Evolutionary conservation across 1,140 invertebrate species (phyloP).

Genomic region (Bemisia tabaci): DNA sequence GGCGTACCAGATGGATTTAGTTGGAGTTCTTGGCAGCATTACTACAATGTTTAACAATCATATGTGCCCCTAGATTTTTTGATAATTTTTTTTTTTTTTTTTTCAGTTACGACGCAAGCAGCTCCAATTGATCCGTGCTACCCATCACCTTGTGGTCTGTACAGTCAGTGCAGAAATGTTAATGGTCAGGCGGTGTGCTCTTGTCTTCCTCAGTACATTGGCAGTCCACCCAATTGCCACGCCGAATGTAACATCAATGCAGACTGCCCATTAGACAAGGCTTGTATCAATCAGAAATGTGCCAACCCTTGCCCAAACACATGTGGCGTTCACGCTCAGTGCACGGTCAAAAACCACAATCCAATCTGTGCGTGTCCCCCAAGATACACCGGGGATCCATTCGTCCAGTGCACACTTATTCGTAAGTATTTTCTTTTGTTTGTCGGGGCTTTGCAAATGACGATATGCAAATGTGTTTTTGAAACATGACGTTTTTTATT

Average conservation of each 20-base stretch:
- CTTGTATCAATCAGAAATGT: slow-evolving; percentile 34
- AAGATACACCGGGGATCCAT: slow-evolving; percentile 37
- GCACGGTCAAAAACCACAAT: slow-evolving; percentile 33
- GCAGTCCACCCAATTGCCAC: slow-evolving; percentile 33
- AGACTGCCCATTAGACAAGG: slow-evolving; percentile 30
- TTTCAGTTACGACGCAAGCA: slow-evolving; percentile 17
- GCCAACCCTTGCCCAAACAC: slow-evolving; percentile 33
- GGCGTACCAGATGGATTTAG: no score
- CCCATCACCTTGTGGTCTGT: slow-evolving; percentile 33
- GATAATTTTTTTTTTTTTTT: slow-evolving; percentile 8
- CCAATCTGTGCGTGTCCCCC: slow-evolving; percentile 32
- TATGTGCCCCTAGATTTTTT: no score
- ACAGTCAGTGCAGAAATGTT: slow-evolving; percentile 32
- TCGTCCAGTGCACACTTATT: slow-evolving; percentile 32
- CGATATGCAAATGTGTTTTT: neutral
- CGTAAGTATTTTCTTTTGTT: slow-evolving; percentile 11
- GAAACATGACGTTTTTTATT: neutral
- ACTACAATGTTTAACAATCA: no score
- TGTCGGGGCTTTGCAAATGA: neutral
- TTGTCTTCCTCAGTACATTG: slow-evolving; percentile 34
- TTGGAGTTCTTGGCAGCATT: no score
- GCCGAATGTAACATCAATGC: slow-evolving; percentile 34
- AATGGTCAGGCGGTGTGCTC: slow-evolving; percentile 37
- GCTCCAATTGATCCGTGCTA: slow-evolving; percentile 25
- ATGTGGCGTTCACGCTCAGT: slow-evolving; percentile 36